Evolutionary conservation across 2,797 vertebrate species (phyloP), one percentile per base, ranked within the genome.

Genomic region (Catharus ustulatus): DNA sequence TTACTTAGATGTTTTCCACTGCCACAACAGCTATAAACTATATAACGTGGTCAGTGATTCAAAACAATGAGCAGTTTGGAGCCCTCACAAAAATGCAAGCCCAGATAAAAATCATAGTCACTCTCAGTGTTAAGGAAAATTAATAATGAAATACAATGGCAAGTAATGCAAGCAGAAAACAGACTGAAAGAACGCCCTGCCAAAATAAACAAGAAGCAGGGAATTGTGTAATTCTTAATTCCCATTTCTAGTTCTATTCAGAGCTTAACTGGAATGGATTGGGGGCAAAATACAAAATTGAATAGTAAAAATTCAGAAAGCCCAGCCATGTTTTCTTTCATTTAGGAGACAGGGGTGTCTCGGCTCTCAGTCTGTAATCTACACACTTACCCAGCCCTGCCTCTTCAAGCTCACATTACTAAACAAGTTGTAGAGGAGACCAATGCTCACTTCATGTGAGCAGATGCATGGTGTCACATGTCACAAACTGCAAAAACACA

Each of bases 201-300:
- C 96, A 97, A 95, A 94, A 92, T 61, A 94, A 96, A 93, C 79
- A 90, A 62, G 72, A 51, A 88, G 48, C 6, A 22, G 23, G 88
- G 75, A 91, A 84, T 9, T 13, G 18, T 27, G 6, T 63, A 90
- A 92, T 64, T 93, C 75, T 86, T 40, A 89, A 89, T 91, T 95
- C 64, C 52, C 69, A 52, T 85, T 94, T 91, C 38, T 38, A 38
- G 10, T 38, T 38, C 59, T 90, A 87, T 89, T 92, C 63, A 73
- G 55, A 95, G 45, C 36, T 96, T 88, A 95, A 89, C 71, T 84
- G 79, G 67, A 94, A 95, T 16, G 8, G 75, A 69, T 0, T 73
- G 43, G 57, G 73, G 63, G 55, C 38, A 94, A 89, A 94, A 58
- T 21, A 88, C 68, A 90, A n/a, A 42, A 82, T 15, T 20, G 42